These are phyloP conservation scores for Sciurus vulgaris DNA, from an alignment of 2,797 vertebrate species.

Conservation along the genomic window DNA sequence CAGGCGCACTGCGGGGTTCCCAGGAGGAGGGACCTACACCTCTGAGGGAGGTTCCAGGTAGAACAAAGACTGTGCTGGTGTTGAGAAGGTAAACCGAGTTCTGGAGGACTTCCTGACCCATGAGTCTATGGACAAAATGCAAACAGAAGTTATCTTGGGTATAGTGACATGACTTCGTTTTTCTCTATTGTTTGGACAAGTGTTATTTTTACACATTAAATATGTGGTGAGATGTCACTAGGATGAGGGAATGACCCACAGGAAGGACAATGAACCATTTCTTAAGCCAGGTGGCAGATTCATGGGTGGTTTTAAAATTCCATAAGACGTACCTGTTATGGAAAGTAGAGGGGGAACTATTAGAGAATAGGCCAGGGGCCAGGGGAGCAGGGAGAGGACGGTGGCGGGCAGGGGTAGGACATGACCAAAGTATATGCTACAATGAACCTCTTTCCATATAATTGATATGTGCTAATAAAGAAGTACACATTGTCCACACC, in stretches of 20 bases:
- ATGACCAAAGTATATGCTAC: no score
- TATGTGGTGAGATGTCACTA: background rate
- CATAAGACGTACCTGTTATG: background rate
- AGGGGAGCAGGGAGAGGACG: no score
- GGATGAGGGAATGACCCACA: background rate
- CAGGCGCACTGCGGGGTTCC: background rate
- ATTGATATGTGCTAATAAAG: no score
- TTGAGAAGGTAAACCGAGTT: background rate
- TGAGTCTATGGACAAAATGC: rapidly evolving
- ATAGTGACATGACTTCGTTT: no score
- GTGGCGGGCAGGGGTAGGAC: no score
- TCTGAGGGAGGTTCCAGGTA: background rate
- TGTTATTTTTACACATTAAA: background rate
- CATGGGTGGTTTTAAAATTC: background rate
- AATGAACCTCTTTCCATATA: no score
- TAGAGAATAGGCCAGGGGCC: no score
- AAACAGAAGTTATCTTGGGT: background rate
- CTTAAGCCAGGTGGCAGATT: background rate
- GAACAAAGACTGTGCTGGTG: background rate
- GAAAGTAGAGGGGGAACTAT: no score
- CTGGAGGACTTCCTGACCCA: background rate
- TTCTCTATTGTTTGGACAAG: background rate
- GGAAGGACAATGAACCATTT: rapidly evolving
- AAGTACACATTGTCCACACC: background rate
- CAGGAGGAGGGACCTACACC: background rate